Percentiles rank a stretch among this genome's conserved stretches.
These are phyloP conservation scores for Leucophenga montana DNA, from an alignment of 2,888 invertebrate genomes.

Conservation along the genomic window DNA sequence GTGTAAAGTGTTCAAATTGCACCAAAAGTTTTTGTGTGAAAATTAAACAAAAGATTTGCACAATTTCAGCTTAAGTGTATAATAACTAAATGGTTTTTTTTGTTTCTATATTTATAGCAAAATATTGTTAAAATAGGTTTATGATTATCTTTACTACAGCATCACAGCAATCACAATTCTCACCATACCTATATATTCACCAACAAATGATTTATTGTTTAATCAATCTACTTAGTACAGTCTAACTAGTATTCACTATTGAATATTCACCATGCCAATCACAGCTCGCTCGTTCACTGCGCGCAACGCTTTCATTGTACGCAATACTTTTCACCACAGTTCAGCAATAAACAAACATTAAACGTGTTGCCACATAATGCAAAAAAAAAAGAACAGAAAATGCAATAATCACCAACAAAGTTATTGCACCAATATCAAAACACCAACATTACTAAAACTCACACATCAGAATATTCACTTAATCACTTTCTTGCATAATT, in stretches of 20 bases:
- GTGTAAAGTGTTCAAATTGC: slow-evolving; percentile 1
- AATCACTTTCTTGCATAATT: slow-evolving; percentile 53
- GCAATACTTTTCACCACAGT: too few relatives aligned
- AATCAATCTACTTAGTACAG: neutral
- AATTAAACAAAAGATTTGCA: slow-evolving; percentile 25
- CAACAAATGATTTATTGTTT: too few relatives aligned
- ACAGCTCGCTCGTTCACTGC: slow-evolving; percentile 12
- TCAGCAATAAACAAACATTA: neutral
- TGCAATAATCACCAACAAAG: slow-evolving; percentile 33
- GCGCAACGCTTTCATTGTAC: too few relatives aligned
- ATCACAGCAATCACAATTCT: too few relatives aligned
- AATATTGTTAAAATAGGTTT: neutral
- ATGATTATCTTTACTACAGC: neutral
- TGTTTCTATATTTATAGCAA: neutral
- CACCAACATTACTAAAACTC: slow-evolving; percentile 34
- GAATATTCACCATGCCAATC: neutral
- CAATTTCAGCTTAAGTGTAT: slow-evolving; percentile 6
- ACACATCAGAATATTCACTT: slow-evolving; percentile 8
- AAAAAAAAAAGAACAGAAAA: slow-evolving; percentile 8
- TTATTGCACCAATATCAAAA: slow-evolving; percentile 16
- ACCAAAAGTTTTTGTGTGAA: slow-evolving; percentile 21
- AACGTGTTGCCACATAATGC: neutral
- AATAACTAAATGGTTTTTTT: neutral
- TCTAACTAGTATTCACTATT: neutral
- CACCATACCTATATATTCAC: too few relatives aligned